Evolutionary conservation across 2,888 invertebrate species (phyloP).

Genomic region (Pachliopta kotzebuea): DNA sequence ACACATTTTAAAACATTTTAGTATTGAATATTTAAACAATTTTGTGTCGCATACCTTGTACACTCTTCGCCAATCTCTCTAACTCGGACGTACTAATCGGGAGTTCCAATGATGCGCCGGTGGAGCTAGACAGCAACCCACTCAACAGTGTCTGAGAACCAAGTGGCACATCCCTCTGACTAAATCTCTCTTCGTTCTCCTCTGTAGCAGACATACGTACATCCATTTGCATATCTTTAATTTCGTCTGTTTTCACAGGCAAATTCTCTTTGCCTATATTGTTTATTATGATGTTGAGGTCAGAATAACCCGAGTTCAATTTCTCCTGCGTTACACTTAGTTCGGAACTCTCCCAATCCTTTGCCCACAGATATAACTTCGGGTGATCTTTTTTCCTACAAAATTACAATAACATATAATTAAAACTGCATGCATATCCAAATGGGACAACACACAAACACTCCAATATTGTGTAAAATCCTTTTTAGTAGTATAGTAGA

Average conservation of each 20-base stretch:
- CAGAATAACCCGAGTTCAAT: slow-evolving; percentile 67
- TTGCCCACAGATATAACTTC: slow-evolving; percentile 92
- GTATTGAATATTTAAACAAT: background rate
- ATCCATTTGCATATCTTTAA: slow-evolving; percentile 45
- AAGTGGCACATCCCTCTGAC: slow-evolving; percentile 31
- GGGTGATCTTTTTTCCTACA: slow-evolving; percentile 88
- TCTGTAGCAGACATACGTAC: slow-evolving; percentile 40
- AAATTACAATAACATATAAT: background rate
- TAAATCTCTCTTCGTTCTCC: slow-evolving; percentile 44
- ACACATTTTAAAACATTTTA: slow-evolving; percentile 7
- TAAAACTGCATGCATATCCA: background rate
- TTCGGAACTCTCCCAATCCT: slow-evolving; percentile 85
- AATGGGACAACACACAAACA: no score
- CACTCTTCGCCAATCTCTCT: slow-evolving; percentile 64
- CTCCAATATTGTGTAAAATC: no score
- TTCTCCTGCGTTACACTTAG: slow-evolving; percentile 55
- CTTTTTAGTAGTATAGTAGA: no score
- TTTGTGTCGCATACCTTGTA: slow-evolving; percentile 53
- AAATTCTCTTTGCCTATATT: slow-evolving; percentile 62
- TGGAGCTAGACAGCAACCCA: slow-evolving; percentile 54
- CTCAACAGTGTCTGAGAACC: slow-evolving; percentile 18
- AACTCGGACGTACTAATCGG: slow-evolving; percentile 66
- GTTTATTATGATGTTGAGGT: slow-evolving; percentile 62
- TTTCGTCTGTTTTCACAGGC: slow-evolving; percentile 51
- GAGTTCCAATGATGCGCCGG: slow-evolving; percentile 59